Base-by-base conservation (phyloP, 1,140 invertebrate genomes). In the Callitettix versicolor region DNA sequence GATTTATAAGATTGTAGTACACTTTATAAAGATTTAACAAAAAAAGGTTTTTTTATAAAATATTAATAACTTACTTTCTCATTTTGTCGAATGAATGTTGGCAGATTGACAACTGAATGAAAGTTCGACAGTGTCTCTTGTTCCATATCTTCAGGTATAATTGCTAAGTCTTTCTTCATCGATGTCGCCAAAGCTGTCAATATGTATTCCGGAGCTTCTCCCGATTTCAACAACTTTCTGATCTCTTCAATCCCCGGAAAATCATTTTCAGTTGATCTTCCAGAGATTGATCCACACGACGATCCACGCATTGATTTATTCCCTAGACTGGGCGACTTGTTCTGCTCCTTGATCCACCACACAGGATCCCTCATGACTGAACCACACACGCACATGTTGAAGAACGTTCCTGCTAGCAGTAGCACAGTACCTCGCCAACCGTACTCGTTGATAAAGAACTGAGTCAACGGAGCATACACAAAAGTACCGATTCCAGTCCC, bases 331-430 rank as follows among this genome's bases (percentile, higher is more conserved):
- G 26, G 9, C 26, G 26, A 65, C 59, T 74, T 74, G 56, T 73
- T 71, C 60, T 82, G 79, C 60, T 86, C 82, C 48, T 76, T 64
- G 21, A 79, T 77, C 74, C 80, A 76, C 84, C 84, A 86, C 56
- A 85, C 86, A 0, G 90, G 83, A 68, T 93, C 89, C 49, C 86
- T 73, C 88, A 93, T 93, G 0, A 93, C 73, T 20, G 84, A 80
- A 0, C 91, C 92, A 64, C 88, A 95, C 2, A 92, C 86, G 67
- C 86, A 88, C 64, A 95, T 81, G 67, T 93, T 90, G 14, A 95
- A 74, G 59, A 92, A 84, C 5, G 88, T 81, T 33, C 89, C 90
- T 3, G 86, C 82, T 5, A 95, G 67, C 12, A 95, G 76, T 0
- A 93, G 69, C 21, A 86, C 81, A 1, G 88, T 85, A n/a, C 88